phyloP scores from a whole-genome alignment of 2,113 vertebrate species.

The Piaya cayana region DNA sequence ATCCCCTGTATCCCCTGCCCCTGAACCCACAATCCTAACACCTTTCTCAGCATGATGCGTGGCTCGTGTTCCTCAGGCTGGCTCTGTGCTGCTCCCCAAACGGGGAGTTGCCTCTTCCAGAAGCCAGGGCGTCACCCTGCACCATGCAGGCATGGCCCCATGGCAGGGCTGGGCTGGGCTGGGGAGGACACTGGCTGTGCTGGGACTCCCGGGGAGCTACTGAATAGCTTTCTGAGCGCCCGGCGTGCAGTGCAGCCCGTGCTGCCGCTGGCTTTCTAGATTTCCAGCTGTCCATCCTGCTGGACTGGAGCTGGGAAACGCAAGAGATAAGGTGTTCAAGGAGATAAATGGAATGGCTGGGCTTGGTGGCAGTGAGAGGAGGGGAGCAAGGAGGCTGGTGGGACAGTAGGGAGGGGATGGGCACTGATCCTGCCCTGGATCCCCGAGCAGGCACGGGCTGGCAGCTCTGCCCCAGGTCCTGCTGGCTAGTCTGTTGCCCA shows the following conservation, averaged over 20 bases:
- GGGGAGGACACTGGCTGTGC: accelerated
- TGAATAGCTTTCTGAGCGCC: neutral
- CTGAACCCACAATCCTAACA: neutral
- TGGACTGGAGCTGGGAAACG: neutral
- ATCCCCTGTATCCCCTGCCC: accelerated
- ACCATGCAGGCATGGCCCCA: accelerated
- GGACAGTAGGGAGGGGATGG: neutral
- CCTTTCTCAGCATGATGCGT: accelerated
- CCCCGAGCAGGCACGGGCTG: accelerated
- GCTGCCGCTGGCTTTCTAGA: neutral
- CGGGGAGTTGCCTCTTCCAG: neutral
- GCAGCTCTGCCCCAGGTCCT: neutral
- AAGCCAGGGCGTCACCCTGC: neutral
- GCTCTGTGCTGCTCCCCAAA: neutral
- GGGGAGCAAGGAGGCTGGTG: neutral
- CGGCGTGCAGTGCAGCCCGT: neutral
- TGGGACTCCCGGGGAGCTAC: neutral
- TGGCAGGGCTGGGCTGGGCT: neutral
- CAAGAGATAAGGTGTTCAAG: neutral
- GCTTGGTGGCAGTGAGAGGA: neutral
- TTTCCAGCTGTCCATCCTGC: neutral
- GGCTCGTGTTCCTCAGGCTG: accelerated
- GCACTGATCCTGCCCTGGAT: neutral
- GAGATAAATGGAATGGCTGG: neutral
- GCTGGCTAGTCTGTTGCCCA: neutral